Base-by-base conservation (phyloP, 2,797 vertebrate genomes). In the Prionace glauca region DNA sequence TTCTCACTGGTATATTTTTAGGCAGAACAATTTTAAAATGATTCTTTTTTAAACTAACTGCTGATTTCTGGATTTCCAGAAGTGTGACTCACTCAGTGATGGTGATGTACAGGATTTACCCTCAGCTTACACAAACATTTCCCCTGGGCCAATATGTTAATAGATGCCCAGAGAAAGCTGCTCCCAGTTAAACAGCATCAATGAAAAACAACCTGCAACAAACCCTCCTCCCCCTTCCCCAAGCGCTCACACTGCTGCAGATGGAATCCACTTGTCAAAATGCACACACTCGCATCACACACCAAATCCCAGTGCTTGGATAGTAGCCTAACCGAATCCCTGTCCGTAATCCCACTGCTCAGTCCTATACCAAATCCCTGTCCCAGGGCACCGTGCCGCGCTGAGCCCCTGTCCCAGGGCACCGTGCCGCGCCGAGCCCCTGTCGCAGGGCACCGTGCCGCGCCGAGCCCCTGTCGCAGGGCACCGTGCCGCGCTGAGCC, bases 391-490 rank as follows among this genome's bases (percentile, higher is more conserved):
- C 14, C 16, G 2, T 16, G 16, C 65, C 65, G 11, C 26, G 86
- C 41, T 41, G 41, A 41, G 56, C 29, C 29, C 45, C 22, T 8
- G 2, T 12, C 26, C 14, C 56, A 45, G 50, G 9, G 9, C 26
- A 1, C 26, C 9, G 72, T 1, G 0, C 72, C 72, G 1, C 8
- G 2, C 7, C 0, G 12, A 18, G 65, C 0, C 1, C 65, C 14
- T 18, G 12, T 16, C 65, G 8, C 65, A 2, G 65, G 11, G 16
- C 65, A 16, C 65, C 16, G 12, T 8, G 1, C 62, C 62, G 0
- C 2, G 7, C 62, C 2, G 2, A 50, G 62, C 0, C 12, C 62
- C 62, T 8, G 62, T 62, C 62, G 1, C 62, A 62, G 62, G 12
- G 12, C 62, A 8, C 62, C 12, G 62, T 8, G 1, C 12, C 62